phyloP scores from a whole-genome alignment of 30 jellyfish, hydroid and myxozoan genomes.

The Nemopilema nomurai region DNA sequence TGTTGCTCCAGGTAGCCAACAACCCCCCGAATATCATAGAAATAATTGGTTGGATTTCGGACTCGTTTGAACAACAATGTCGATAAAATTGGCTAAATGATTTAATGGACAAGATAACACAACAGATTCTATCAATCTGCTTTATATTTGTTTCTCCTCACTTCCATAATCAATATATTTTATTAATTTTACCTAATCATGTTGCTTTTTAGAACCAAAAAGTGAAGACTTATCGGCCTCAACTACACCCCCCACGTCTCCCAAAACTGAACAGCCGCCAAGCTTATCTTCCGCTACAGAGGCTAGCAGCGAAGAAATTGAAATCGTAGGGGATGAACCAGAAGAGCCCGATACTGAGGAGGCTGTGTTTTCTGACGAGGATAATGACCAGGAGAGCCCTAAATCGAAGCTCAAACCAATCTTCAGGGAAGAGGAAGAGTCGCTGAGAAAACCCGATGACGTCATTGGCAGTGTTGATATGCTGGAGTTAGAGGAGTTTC shows the following conservation, averaged over 20 bases:
- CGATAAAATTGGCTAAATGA: too few relatives aligned
- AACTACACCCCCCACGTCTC: slow-evolving; percentile 71
- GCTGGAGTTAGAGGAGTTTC: slow-evolving; percentile 91
- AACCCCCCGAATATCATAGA: too few relatives aligned
- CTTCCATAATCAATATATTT: too few relatives aligned
- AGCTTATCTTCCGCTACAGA: slow-evolving; percentile 22
- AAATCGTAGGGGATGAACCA: slow-evolving; percentile 32
- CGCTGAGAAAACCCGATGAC: slow-evolving; percentile 45
- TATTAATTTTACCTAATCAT: too few relatives aligned
- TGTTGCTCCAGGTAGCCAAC: too few relatives aligned
- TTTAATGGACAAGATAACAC: too few relatives aligned
- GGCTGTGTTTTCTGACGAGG: slow-evolving; percentile 97
- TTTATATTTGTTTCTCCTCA: too few relatives aligned
- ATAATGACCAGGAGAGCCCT: slow-evolving; percentile 67
- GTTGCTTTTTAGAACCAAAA: slow-evolving; percentile 32
- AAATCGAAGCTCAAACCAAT: slow-evolving; percentile 72
- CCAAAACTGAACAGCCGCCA: slow-evolving; percentile 71
- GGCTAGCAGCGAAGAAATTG: slow-evolving; percentile 36
- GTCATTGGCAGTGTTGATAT: slow-evolving; percentile 76
- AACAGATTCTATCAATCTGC: too few relatives aligned
- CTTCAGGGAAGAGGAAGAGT: slow-evolving; percentile 78
- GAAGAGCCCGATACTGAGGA: slow-evolving; percentile 80
- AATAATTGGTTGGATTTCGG: too few relatives aligned
- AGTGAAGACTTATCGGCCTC: slow-evolving; percentile 74
- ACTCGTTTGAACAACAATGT: too few relatives aligned